Conservation (phyloP, 2,888 invertebrate species). For the Leucophora obtusa region DNA sequence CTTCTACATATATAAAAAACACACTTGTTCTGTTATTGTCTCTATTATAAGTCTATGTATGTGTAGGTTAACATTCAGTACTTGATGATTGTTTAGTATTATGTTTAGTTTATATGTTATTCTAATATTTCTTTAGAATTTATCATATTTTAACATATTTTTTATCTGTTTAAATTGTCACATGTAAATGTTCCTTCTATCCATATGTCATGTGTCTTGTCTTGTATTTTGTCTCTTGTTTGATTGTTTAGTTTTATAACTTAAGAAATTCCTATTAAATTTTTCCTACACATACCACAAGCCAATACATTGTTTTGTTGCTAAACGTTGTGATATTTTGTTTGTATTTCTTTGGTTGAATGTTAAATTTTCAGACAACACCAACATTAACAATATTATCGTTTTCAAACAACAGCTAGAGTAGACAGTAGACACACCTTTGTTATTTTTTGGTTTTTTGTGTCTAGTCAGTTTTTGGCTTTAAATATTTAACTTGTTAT, state of each 20-base stretch:
- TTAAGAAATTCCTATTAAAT: background rate
- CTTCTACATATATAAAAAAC: background rate
- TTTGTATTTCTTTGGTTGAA: background rate
- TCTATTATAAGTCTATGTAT: background rate
- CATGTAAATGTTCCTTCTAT: background rate
- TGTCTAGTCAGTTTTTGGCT: slow-evolving; percentile 14
- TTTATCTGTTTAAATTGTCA: background rate
- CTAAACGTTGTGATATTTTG: background rate
- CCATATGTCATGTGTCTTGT: background rate
- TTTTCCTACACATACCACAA: background rate
- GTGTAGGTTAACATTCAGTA: background rate
- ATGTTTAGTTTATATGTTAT: background rate
- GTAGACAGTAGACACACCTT: slow-evolving; percentile 8
- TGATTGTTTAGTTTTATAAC: background rate
- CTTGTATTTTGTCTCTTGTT: background rate
- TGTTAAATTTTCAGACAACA: background rate
- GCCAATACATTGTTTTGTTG: background rate
- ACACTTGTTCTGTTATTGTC: background rate
- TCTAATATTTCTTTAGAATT: background rate
- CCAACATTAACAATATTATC: background rate
- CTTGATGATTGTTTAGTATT: background rate
- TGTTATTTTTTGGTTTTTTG: background rate
- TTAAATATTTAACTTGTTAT: slow-evolving; percentile 7
- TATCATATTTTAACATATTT: background rate
- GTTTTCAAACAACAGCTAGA: background rate